Evolutionary conservation across 2,797 vertebrate species (phyloP), one percentile per base, ranked within the genome.

Genomic region (Tapera naevia): DNA sequence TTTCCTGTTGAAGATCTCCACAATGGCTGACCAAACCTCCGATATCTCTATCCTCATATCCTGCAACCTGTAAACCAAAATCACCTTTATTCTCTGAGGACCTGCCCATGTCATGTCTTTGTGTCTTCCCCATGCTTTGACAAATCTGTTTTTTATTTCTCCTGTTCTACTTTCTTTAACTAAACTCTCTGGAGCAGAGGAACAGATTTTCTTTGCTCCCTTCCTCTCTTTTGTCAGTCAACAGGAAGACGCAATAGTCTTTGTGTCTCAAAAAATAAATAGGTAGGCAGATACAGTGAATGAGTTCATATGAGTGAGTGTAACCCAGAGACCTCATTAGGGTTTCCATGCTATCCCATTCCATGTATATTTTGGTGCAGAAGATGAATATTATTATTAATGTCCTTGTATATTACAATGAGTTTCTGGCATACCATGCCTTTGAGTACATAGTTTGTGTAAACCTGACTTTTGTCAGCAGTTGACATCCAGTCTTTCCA

Each of bases 361-460:
- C 1, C 1, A 37, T 45, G 54, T 2, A 5, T 53, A 51, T 79
- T 51, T 75, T 76, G n/a, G 67, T 76, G 46, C 39, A 56, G 64
- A 48, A 41, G 28, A 35, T 80, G 17, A 21, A 10, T 15, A 11
- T 21, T 33, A n/a, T 76, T 67, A 57, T 91, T 80, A 61, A 73
- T 46, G 5, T 41, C 22, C 10, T 19, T 22, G 7, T 5, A 10
- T 48, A 37, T 53, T n/a, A 56, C 13, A 62, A 21, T 23, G 10
- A 11, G 8, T 30, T 91, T 46, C 56, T 88, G 62, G 30, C 39
- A 28, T 11, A 27, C 4, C 0, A 1, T 70, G 15, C 32, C 16
- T 78, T 88, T 61, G 58, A 75, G 33, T 27, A 11, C 32, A 5
- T 5, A 58, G 6, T 21, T 53, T 0, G 0, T 45, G 22, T 75